phyloP scores from a whole-genome alignment of 2,113 vertebrate species.

The Empidonax alnorum region DNA sequence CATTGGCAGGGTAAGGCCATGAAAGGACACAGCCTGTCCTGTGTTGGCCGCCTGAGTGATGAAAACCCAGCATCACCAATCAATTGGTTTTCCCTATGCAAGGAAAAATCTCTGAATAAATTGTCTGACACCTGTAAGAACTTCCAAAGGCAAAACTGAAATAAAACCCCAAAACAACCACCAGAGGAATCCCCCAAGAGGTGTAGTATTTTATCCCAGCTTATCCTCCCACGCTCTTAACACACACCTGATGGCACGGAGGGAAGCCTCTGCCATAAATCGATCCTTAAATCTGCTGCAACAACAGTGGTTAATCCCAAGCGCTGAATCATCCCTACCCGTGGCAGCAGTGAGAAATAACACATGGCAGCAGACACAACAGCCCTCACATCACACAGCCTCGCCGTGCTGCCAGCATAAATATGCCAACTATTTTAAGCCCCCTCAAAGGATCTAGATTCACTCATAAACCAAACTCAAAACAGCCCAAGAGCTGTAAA shows the following conservation, averaged over 20 bases:
- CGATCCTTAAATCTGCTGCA: slow-evolving; percentile 10
- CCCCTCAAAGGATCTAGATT: slow-evolving; percentile 28
- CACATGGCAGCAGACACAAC: background rate
- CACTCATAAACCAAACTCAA: background rate
- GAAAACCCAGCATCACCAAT: background rate
- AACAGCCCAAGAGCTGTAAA: background rate
- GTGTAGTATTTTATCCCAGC: background rate
- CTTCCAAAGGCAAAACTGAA: background rate
- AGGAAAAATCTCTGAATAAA: background rate
- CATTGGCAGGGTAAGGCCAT: background rate
- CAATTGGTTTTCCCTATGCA: background rate
- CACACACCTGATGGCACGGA: background rate
- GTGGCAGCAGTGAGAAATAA: background rate
- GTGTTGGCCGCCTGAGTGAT: background rate
- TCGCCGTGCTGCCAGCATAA: background rate
- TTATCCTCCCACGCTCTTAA: background rate
- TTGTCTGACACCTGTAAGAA: background rate
- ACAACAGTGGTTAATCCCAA: background rate
- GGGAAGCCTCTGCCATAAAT: slow-evolving; percentile 13
- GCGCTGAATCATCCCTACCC: background rate
- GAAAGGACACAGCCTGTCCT: background rate
- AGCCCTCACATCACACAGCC: background rate
- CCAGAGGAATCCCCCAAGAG: background rate
- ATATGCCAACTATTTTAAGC: slow-evolving; percentile 59
- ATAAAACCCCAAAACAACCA: background rate